phyloP scores from a whole-genome alignment of 2,797 vertebrate species.

The Alca torda region DNA sequence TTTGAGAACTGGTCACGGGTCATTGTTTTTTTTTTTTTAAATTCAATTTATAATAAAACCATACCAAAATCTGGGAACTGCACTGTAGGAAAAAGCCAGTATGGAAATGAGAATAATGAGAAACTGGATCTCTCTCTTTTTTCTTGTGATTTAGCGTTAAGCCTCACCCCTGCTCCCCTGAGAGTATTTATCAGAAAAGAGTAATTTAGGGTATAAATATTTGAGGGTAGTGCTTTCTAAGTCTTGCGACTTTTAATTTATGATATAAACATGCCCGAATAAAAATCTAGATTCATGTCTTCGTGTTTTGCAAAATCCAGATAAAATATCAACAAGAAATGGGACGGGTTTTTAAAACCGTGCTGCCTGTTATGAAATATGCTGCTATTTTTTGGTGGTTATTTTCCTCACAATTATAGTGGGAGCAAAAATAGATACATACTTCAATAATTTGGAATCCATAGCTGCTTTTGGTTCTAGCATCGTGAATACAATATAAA shows the following conservation, averaged over 20 bases:
- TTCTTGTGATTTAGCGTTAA: not conserved
- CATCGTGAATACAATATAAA: conserved; percentile 37
- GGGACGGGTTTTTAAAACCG: not conserved
- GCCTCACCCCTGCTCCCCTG: not conserved
- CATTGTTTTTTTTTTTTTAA: not conserved
- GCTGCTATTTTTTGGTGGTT: not conserved
- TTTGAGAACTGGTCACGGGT: not conserved
- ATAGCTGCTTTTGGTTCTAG: conserved; percentile 36
- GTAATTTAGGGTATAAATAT: not conserved
- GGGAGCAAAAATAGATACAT: conserved; percentile 42
- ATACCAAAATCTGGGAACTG: no score
- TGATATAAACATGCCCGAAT: not conserved
- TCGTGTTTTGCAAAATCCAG: not conserved
- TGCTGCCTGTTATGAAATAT: conserved; percentile 29
- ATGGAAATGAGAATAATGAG: not conserved
- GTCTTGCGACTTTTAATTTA: not conserved
- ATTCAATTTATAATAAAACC: not conserved
- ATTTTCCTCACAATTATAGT: conserved; percentile 51
- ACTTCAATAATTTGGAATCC: conserved; percentile 59
- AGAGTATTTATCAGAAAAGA: not conserved
- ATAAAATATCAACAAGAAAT: not conserved
- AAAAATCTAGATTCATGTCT: not conserved
- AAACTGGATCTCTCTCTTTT: not conserved
- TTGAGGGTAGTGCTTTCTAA: not conserved
- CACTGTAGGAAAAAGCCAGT: not conserved